phyloP scores from a whole-genome alignment of 2,888 invertebrate genomes.

The Macrosoma leucophasiata region DNA sequence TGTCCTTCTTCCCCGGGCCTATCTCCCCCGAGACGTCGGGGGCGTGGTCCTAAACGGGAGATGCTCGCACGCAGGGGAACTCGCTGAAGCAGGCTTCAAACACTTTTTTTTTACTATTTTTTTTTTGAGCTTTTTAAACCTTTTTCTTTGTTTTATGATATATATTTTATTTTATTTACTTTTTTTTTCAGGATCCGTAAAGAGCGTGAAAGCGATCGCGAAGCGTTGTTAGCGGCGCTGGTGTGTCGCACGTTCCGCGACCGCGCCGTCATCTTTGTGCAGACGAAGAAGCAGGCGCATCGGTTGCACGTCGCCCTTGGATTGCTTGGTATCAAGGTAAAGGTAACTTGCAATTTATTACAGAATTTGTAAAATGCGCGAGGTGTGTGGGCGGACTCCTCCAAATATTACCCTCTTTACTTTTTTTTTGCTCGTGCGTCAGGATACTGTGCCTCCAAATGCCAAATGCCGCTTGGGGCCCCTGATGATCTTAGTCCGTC shows the following conservation, averaged over 20 bases:
- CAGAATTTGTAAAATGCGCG: neutral
- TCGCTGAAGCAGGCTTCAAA: too few relatives aligned
- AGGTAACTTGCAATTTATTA: neutral
- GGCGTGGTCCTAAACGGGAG: too few relatives aligned
- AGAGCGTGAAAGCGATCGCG: conserved; percentile 92
- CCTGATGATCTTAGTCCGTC: too few relatives aligned
- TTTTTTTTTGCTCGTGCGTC: neutral
- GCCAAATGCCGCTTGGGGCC: too few relatives aligned
- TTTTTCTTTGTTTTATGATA: too few relatives aligned
- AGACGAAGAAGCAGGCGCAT: conserved; percentile 97
- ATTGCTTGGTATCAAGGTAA: conserved; percentile 88
- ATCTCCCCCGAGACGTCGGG: too few relatives aligned
- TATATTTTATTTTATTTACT: too few relatives aligned
- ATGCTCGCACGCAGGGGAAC: too few relatives aligned
- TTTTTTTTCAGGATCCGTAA: conserved; percentile 85
- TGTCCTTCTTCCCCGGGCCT: too few relatives aligned
- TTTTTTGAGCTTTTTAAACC: too few relatives aligned
- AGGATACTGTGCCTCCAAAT: too few relatives aligned
- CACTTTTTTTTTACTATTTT: too few relatives aligned
- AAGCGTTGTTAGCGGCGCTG: conserved; percentile 82
- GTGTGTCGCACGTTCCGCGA: conserved; percentile 88
- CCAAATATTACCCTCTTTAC: neutral
- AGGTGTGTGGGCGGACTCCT: neutral
- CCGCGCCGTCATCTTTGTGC: conserved; percentile 95
- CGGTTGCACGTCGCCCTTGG: conserved; percentile 94